These are phyloP conservation scores for Anarrhichthys ocellatus DNA, from an alignment of 2,113 vertebrate species.

Conservation along the genomic window DNA sequence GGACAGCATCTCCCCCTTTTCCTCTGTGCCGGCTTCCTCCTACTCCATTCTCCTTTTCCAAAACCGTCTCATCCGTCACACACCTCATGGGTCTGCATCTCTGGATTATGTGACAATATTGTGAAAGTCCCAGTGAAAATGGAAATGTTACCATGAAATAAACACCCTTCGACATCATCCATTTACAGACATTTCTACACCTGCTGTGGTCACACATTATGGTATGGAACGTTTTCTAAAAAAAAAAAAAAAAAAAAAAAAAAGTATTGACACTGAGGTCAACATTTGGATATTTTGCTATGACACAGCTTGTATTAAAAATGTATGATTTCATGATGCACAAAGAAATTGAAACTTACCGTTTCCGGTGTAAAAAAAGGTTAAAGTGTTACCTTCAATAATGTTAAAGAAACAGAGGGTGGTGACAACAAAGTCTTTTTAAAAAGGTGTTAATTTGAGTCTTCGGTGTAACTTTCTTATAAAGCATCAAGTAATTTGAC, in stretches of 20 bases:
- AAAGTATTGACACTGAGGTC: not conserved
- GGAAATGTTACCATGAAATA: conserved; percentile 27
- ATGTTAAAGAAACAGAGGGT: not conserved
- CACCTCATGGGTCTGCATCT: conserved; percentile 47
- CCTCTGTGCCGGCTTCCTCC: conserved; percentile 32
- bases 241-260: too few species aligned
- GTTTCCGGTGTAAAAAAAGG: not conserved
- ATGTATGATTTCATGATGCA: not conserved
- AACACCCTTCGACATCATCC: conserved; percentile 22
- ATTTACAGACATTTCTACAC: conserved; percentile 25
- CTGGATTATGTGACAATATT: conserved; percentile 53
- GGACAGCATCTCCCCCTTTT: conserved; percentile 59
- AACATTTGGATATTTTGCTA: not conserved
- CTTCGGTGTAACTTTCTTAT: conserved; percentile 9
- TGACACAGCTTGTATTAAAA: not conserved
- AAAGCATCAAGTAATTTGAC: conserved; percentile 24
- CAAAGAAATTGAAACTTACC: not conserved
- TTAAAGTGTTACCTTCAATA: not conserved
- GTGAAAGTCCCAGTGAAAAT: conserved; percentile 31
- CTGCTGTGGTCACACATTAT: not conserved
- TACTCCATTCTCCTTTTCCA: conserved; percentile 44
- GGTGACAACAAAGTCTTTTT: not conserved
- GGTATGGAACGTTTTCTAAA: not conserved
- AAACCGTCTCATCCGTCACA: conserved; percentile 68
- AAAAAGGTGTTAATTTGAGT: not conserved